Conservation (phyloP, 2,888 invertebrate species). For the Lymantria dispar region DNA sequence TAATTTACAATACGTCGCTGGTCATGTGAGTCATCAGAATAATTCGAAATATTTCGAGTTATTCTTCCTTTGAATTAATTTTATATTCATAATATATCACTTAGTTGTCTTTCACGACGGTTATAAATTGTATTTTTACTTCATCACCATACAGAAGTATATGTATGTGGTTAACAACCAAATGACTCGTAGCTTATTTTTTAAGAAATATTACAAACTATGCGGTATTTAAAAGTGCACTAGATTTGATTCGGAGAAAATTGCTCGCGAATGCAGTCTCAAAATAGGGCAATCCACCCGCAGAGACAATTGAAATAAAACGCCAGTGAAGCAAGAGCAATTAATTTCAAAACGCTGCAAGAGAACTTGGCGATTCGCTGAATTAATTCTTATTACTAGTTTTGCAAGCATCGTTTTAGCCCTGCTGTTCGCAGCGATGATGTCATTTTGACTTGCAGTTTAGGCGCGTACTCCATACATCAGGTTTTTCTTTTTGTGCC, state of each 20-base stretch:
- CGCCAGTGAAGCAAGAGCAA: constrained; percentile 39
- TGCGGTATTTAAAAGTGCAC: constrained; percentile 48
- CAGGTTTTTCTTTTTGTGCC: constrained; percentile 68
- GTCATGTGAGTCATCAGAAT: too few relatives aligned
- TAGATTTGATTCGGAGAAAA: constrained; percentile 61
- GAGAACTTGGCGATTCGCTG: constrained; percentile 28
- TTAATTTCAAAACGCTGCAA: constrained; percentile 39
- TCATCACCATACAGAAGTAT: too few relatives aligned
- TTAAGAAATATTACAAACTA: constrained; percentile 6
- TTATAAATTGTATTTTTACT: too few relatives aligned
- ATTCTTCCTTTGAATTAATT: too few relatives aligned
- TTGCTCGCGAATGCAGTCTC: constrained; percentile 61
- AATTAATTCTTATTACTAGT: constrained; percentile 49
- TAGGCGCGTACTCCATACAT: constrained; percentile 60
- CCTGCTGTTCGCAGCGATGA: constrained; percentile 23
- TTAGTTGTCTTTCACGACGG: too few relatives aligned
- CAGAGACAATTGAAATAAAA: constrained; percentile 78
- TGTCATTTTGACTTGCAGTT: constrained; percentile 51
- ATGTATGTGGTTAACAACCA: too few relatives aligned
- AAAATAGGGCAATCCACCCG: constrained; percentile 75
- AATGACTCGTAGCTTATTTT: neutral
- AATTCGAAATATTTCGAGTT: too few relatives aligned
- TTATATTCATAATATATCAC: too few relatives aligned
- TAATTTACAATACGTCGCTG: too few relatives aligned
- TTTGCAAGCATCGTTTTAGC: constrained; percentile 45